Evolutionary conservation across 1,140 invertebrate genomes (phyloP), one percentile per base, ranked within the genome.

Genomic region (Pseudomyrmex concolor): DNA sequence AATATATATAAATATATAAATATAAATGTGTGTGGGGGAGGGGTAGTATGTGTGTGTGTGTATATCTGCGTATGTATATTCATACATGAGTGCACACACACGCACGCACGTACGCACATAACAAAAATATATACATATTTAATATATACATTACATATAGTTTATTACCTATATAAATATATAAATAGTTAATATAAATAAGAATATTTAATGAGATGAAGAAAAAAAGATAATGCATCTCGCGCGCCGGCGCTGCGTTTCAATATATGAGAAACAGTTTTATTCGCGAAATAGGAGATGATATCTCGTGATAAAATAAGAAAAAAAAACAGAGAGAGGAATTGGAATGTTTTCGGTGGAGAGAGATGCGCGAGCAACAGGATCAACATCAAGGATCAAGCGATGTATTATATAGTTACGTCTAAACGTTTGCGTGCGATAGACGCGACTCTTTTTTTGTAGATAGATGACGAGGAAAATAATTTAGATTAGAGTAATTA

Each of bases 101-200:
- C 34, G 34, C 34, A 34, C 34, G 34, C 34, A 34, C 34, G 34
- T 34, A 34, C 34, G 87, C 91, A 87, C 91, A 93, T 64, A 86
- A 43, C 54, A 83, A 88, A 10, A 43, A 88, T 89, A 92, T 90
- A 91, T 91, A 90, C 76, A 86, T 87, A 89, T 89, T 87, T 86
- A 91, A 89, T 90, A 88, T 87, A 90, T 89, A 91, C 90, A 89
- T 91, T 87, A 90, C 88, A 91, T 90, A 89, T 91, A 92, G 86
- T 91, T 91, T 89, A 90, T 87, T 91, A 89, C 86, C 67, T 93
- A 91, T 90, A 92, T 89, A 89, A 86, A 88, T 87, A 84, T 81
- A 87, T 87, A 88, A 76, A 84, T 85, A 87, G 85, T 76, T 88
- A 34, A 88, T 77, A 88, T 63, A 88, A 43, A 88, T 85, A 88